Percentiles rank a stretch among this genome's conserved stretches.
phyloP scores from a whole-genome alignment of 1,140 invertebrate species.

The Oedothorax gibbosus region DNA sequence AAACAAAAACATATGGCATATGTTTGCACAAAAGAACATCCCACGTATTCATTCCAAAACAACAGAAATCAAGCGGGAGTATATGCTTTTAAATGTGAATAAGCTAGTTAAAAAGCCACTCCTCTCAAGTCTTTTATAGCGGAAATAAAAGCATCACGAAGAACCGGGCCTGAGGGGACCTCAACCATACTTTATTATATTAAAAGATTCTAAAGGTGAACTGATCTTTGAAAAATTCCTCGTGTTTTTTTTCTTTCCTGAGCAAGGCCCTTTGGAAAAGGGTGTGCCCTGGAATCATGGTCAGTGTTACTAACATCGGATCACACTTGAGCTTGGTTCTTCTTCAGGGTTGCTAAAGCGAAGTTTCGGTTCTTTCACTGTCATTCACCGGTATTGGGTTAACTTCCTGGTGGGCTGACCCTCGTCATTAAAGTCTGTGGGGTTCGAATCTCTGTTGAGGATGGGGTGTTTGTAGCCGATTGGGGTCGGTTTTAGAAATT shows the following conservation, averaged over 20 bases:
- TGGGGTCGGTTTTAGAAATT: too few relatives aligned
- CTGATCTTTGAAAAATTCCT: conserved; percentile 28
- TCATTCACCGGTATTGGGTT: background rate
- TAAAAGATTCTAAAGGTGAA: conserved; percentile 29
- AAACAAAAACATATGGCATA: background rate
- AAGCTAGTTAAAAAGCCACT: conserved; percentile 25
- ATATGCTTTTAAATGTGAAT: conserved; percentile 21
- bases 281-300: conserved; percentile 28
- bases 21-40: background rate
- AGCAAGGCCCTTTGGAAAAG: conserved; percentile 18
- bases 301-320: conserved; percentile 16
- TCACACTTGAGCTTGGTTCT: conserved; percentile 6
- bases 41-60: background rate
- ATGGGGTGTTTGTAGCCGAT: too few relatives aligned
- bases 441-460: too few relatives aligned
- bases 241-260: background rate
- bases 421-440: too few relatives aligned
- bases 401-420: conserved; percentile 9
- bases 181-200: conserved; percentile 17
- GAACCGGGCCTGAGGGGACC: conserved; percentile 8
- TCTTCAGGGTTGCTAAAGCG: background rate
- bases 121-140: conserved; percentile 17
- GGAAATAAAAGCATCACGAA: conserved; percentile 23
- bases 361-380: background rate
- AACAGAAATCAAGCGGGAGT: background rate